These are phyloP conservation scores for Drosophila rufa DNA, from an alignment of 1,140 invertebrate genomes.

Conservation along the genomic window DNA sequence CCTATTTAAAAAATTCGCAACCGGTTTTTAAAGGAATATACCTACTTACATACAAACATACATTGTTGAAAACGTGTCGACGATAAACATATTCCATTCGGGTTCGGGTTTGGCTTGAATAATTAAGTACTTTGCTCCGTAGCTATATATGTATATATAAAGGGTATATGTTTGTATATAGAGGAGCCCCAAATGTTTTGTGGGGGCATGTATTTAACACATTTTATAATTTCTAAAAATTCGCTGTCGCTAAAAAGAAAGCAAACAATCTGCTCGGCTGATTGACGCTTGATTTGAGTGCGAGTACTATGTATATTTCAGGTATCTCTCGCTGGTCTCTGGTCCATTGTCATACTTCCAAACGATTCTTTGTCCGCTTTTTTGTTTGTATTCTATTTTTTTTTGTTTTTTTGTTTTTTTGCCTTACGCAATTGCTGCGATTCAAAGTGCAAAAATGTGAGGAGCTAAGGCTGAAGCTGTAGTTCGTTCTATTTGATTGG, in stretches of 20 bases:
- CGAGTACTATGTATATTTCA: slow-evolving; percentile 3
- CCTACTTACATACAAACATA: not conserved
- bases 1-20: slow-evolving; percentile 2
- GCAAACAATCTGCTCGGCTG: slow-evolving; percentile 37
- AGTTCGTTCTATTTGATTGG: slow-evolving; percentile 1
- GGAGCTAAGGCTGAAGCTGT: not conserved
- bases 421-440: slow-evolving; percentile 31
- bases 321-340: slow-evolving; percentile 25
- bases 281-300: slow-evolving; percentile 48
- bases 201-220: not conserved
- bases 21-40: slow-evolving; percentile 24
- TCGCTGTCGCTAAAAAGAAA: slow-evolving; percentile 33
- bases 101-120: slow-evolving; percentile 2
- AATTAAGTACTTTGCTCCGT: slow-evolving; percentile 10
- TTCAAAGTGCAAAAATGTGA: slow-evolving; percentile 42
- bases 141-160: not conserved
- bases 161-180: not conserved
- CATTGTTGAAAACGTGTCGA: slow-evolving; percentile 6
- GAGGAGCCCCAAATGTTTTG: not conserved
- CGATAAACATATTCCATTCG: not conserved
- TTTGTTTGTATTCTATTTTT: not conserved
- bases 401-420: slow-evolving; percentile 12
- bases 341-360: slow-evolving; percentile 17
- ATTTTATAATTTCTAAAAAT: slow-evolving; percentile 26
- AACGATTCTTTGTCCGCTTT: slow-evolving; percentile 32